A percentile compares a stretch with the other conserved stretches of the same genome.
Conservation (phyloP, 2,797 vertebrate genomes). For the Sylvilagus floridanus region DNA sequence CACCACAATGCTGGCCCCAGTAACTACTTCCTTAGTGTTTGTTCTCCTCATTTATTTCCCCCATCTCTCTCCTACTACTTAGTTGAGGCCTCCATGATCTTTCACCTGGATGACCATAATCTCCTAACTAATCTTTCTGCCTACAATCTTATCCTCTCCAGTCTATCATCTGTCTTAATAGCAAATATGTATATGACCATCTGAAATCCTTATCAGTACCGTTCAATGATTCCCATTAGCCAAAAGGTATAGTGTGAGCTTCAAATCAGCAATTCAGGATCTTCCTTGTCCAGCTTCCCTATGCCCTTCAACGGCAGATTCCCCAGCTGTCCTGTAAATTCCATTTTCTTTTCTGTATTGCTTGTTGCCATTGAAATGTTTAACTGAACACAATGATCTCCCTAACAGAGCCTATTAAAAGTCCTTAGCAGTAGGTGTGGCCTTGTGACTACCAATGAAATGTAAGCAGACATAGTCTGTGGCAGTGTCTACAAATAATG, state of each 20-base stretch:
- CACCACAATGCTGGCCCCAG: too few species aligned
- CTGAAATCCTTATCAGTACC: constrained; percentile 1
- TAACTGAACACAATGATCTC: not conserved
- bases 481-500: not conserved
- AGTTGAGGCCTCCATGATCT: not conserved
- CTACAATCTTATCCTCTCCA: not conserved
- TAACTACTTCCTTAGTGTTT: not conserved
- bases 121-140: not conserved
- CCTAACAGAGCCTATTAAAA: not conserved
- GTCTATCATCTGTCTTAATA: not conserved
- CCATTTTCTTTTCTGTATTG: not conserved
- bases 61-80: not conserved
- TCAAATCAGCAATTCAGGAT: not conserved
- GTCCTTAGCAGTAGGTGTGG: not conserved
- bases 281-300: not conserved
- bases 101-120: not conserved
- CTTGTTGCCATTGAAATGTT: not conserved
- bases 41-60: not conserved
- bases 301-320: not conserved
- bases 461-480: not conserved
- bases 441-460: not conserved
- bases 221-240: not conserved
- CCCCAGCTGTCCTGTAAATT: not conserved
- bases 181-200: not conserved
- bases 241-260: not conserved